Evolutionary conservation across 2,797 vertebrate genomes (phyloP).

Genomic region (Ceyx erithaca): DNA sequence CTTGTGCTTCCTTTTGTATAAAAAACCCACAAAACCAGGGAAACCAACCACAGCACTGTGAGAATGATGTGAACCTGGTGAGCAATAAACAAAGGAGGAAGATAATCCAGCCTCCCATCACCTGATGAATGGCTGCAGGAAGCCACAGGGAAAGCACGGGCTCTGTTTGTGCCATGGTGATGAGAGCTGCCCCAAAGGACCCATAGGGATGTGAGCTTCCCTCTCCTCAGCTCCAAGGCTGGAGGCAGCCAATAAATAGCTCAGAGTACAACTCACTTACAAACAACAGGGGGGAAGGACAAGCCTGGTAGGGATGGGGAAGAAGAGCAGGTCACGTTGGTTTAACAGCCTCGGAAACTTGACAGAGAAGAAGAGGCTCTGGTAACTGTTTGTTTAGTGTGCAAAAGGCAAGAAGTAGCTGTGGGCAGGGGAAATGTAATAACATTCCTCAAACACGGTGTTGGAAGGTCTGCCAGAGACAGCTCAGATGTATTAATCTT

Average conservation of each 20-base stretch:
- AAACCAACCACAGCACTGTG: not conserved
- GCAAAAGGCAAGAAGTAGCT: not conserved
- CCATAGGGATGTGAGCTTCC: conserved; percentile 4
- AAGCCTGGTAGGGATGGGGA: not conserved
- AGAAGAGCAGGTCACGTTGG: not conserved
- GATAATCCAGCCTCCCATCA: not conserved
- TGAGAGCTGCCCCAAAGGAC: conserved; percentile 50
- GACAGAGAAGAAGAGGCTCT: conserved; percentile 17
- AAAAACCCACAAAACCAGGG: not conserved
- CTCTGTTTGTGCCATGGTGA: not conserved
- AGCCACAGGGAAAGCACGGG: not conserved
- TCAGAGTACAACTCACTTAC: conserved; percentile 28
- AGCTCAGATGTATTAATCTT: not conserved
- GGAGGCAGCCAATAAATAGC: conserved; percentile 54
- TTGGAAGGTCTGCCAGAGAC: not conserved
- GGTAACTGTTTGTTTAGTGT: not conserved
- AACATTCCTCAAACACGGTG: not conserved
- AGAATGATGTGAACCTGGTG: conserved; percentile 23
- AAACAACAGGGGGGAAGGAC: not conserved
- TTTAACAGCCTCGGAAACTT: not conserved
- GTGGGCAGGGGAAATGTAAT: not conserved
- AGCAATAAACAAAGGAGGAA: not conserved
- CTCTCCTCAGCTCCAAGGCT: conserved; percentile 42
- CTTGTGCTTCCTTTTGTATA: not conserved
- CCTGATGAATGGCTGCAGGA: not conserved